Evolutionary conservation across 2,797 vertebrate genomes (phyloP).

Genomic region (Mormyrus hasselquistii): DNA sequence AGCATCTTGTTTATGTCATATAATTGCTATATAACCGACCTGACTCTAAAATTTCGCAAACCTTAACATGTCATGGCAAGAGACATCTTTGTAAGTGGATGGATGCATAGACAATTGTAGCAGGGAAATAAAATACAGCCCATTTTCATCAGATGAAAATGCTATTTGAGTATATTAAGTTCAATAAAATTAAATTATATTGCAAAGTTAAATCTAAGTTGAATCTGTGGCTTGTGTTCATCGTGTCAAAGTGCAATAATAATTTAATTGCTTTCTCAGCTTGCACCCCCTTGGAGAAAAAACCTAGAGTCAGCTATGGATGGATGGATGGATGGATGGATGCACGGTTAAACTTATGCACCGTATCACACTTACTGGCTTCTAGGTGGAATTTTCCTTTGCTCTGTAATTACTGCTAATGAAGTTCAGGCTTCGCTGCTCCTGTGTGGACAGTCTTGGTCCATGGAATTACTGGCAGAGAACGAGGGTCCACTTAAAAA

Average conservation of each 20-base stretch:
- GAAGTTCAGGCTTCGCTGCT: not conserved
- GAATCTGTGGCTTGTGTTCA: not conserved
- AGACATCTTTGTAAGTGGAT: not conserved
- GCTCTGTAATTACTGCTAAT: slow-evolving; percentile 12
- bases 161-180: not conserved
- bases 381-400: slow-evolving; percentile 35
- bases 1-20: not conserved
- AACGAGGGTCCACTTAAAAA: not conserved
- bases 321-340: not conserved
- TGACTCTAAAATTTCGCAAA: not conserved
- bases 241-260: not conserved
- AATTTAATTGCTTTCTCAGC: not conserved
- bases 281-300: not conserved
- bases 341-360: not conserved
- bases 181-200: not conserved
- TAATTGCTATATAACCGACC: not conserved
- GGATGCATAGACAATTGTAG: not conserved
- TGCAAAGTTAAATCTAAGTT: not conserved
- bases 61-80: not conserved
- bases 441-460: not conserved
- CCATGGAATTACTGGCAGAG: not conserved
- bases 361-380: slow-evolving; percentile 25
- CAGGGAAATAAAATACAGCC: not conserved
- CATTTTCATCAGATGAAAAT: not conserved
- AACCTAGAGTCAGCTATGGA: not conserved